Evolutionary conservation across 2,888 invertebrate genomes (phyloP), one percentile per base, ranked within the genome.

Genomic region (Acrobasis consociella): DNA sequence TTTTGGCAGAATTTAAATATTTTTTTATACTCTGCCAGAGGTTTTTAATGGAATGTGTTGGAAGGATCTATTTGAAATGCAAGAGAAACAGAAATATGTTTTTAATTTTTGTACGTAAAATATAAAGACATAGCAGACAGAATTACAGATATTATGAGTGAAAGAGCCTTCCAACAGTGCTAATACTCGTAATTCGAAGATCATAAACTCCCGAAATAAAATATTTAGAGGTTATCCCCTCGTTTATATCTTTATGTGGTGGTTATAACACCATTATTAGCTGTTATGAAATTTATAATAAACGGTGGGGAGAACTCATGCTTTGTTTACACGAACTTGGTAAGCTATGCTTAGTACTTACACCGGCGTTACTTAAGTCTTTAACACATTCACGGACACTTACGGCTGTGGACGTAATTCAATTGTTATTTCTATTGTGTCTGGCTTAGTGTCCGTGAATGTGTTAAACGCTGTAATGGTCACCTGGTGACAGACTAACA

Each of bases 131-230:
- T 46, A 46, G n/a, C n/a, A 46, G 46, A 46, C n/a, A n/a, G 0
- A 13, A 46, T 13, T 46, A n/a, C n/a, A n/a, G 46, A 46, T 46
- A 46, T 49, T 13, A 59, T n/a, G 15, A 13, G 11, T 8, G 31
- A 60, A 39, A 13, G 59, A 55, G 17, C 60, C 51, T 60, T 42
- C 60, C 60, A 51, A 22, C 39, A 42, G 42, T 52, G 37, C 17
- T 51, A 39, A 60, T 60, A n/a, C n/a, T n/a, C n/a, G n/a, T n/a
- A 60, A 51, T 60, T 60, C 60, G 51, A 39, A 38, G 39, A 60
- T 60, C 50, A 60, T 60, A 51, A 60, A 60, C 39, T 22, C 51
- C 9, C 38, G 13, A 60, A 60, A 52, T 60, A 60, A 60, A 51
- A 60, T 51, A 60, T 52, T 60, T 42, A 13, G 11, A 13, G 51